These are phyloP conservation scores for Otolemur garnettii DNA, from an alignment of 2,113 vertebrate genomes.

Conservation along the genomic window DNA sequence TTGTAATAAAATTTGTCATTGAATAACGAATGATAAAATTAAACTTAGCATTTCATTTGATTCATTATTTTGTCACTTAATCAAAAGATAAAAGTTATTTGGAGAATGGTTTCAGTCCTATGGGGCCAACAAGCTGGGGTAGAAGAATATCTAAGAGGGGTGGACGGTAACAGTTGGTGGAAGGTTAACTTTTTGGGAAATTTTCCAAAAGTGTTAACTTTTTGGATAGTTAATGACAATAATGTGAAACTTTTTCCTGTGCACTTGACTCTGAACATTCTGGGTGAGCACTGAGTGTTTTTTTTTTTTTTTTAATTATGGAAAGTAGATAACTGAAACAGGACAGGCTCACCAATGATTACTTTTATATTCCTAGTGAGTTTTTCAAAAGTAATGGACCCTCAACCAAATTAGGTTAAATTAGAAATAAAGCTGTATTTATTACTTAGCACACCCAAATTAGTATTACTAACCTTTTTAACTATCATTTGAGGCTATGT, in stretches of 20 bases:
- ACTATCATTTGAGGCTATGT: not conserved
- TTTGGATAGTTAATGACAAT: not conserved
- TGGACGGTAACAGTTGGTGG: not conserved
- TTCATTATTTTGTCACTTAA: constrained; percentile 34
- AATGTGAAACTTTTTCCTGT: not conserved
- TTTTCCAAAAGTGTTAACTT: not conserved
- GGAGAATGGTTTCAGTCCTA: constrained; percentile 7
- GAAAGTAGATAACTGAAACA: not conserved
- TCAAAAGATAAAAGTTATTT: not conserved
- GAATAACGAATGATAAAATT: constrained; percentile 8
- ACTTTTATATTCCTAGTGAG: not conserved
- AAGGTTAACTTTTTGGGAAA: too few species aligned
- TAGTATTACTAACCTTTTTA: not conserved
- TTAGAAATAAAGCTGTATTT: constrained; percentile 17
- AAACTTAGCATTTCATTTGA: constrained; percentile 3
- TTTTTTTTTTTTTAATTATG: not conserved
- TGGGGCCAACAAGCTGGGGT: not conserved
- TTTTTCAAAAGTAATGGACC: not conserved
- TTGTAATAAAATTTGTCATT: not conserved
- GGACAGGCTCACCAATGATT: not conserved
- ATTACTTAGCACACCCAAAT: constrained; percentile 3
- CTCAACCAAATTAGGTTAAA: not conserved
- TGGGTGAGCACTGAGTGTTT: not conserved
- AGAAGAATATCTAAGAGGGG: not conserved
- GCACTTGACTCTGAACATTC: not conserved